Conservation (phyloP, 2,888 invertebrate genomes). For the Andricus quercusramuli region DNA sequence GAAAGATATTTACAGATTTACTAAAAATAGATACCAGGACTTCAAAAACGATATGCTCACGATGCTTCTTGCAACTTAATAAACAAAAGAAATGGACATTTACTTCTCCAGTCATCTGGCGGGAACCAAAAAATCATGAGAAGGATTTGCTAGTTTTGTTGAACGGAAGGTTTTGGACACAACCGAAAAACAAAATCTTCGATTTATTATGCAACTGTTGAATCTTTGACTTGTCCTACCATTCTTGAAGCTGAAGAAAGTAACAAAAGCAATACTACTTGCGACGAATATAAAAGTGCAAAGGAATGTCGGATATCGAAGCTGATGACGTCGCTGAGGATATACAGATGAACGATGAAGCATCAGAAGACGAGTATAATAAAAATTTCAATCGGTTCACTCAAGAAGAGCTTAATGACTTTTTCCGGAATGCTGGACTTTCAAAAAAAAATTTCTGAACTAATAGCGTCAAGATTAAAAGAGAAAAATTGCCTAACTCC, state of each 20-base stretch:
- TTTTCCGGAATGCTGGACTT: background rate
- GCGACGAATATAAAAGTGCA: too few species aligned
- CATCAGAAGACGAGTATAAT: background rate
- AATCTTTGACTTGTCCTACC: background rate
- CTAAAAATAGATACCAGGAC: too few species aligned
- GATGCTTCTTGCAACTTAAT: background rate
- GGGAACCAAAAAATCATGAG: background rate
- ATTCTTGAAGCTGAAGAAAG: background rate
- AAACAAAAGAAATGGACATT: background rate
- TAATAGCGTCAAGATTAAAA: too few species aligned
- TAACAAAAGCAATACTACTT: too few species aligned
- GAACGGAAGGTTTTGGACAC: background rate
- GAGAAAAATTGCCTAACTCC: too few species aligned
- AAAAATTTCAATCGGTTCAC: constrained; percentile 6
- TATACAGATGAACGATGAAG: too few species aligned
- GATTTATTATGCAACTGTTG: background rate
- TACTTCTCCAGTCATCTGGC: constrained; percentile 4
- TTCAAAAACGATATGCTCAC: background rate
- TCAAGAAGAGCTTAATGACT: constrained; percentile 8
- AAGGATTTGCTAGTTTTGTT: background rate
- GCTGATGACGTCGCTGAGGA: too few species aligned
- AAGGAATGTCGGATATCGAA: too few species aligned
- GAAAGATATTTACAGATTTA: too few species aligned
- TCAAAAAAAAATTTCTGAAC: too few species aligned
- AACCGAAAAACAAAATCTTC: background rate